Conservation (phyloP, 2,797 vertebrate genomes). For the Odontamblyopus lacepedii region DNA sequence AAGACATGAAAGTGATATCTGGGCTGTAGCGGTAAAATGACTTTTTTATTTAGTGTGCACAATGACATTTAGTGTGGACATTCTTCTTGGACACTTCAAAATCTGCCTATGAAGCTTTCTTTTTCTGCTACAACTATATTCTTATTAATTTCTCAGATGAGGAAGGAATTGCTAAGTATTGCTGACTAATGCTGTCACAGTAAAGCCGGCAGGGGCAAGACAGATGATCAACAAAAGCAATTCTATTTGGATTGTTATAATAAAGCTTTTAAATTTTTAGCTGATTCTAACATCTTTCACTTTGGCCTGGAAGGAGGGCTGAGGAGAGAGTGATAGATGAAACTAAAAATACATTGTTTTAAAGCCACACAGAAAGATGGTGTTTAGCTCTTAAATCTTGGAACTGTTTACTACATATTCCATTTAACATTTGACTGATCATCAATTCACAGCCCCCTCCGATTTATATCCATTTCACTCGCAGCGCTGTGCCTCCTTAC, state of each 20-base stretch:
- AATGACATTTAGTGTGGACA: slow-evolving; percentile 2
- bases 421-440: slow-evolving; percentile 46
- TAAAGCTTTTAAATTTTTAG: slow-evolving; percentile 77
- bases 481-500: slow-evolving; percentile 16
- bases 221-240: slow-evolving; percentile 60
- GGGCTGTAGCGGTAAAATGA: neutral
- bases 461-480: slow-evolving; percentile 48
- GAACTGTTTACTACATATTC: slow-evolving; percentile 47
- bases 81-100: slow-evolving; percentile 29
- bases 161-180: slow-evolving; percentile 43
- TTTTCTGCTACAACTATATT: slow-evolving; percentile 31
- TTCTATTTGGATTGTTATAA: slow-evolving; percentile 69
- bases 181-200: slow-evolving; percentile 57
- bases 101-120: slow-evolving; percentile 35
- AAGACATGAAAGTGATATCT: slow-evolving; percentile 7
- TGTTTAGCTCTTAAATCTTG: slow-evolving; percentile 34
- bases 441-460: slow-evolving; percentile 32
- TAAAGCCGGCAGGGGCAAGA: slow-evolving; percentile 48
- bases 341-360: slow-evolving; percentile 36
- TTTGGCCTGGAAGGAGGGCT: slow-evolving; percentile 42
- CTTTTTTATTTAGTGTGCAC: slow-evolving; percentile 1
- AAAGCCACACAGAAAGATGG: slow-evolving; percentile 43
- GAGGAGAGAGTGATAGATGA: slow-evolving; percentile 70
- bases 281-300: slow-evolving; percentile 66
- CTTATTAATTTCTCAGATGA: slow-evolving; percentile 51